phyloP scores from a whole-genome alignment of 2,888 invertebrate genomes.

The Lithophane leautieri region DNA sequence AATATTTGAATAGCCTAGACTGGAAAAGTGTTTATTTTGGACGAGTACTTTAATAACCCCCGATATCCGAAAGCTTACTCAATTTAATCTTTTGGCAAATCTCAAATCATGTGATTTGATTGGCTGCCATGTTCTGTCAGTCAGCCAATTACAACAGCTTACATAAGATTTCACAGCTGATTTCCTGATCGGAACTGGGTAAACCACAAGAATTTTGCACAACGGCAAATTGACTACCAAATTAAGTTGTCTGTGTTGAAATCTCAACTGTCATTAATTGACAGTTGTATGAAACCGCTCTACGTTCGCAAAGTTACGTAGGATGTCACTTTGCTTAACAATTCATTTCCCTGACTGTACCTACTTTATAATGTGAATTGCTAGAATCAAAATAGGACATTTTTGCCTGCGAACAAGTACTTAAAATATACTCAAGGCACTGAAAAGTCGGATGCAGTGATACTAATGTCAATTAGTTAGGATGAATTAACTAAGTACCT shows the following conservation, averaged over 20 bases:
- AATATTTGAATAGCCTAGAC: not conserved
- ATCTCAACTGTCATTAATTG: too few relatives aligned
- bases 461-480: too few relatives aligned
- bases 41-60: not conserved
- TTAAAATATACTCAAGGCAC: not conserved
- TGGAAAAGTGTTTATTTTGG: constrained; percentile 20
- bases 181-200: not conserved
- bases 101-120: not conserved
- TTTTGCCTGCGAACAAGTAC: not conserved
- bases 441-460: too few relatives aligned
- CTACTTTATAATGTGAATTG: not conserved
- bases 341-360: not conserved
- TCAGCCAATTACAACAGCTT: not conserved
- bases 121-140: constrained; percentile 11
- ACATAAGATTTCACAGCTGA: not conserved
- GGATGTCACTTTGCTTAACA: too few relatives aligned
- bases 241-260: too few relatives aligned
- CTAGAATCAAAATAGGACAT: not conserved
- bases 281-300: too few relatives aligned
- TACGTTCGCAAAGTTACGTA: too few relatives aligned
- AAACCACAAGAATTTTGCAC: not conserved
- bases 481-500: not conserved
- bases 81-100: constrained; percentile 13
- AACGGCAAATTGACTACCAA: too few relatives aligned
- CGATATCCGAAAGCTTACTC: not conserved